Conservation (phyloP, 2,888 invertebrate genomes). For the Leptopilina drosophilae region DNA sequence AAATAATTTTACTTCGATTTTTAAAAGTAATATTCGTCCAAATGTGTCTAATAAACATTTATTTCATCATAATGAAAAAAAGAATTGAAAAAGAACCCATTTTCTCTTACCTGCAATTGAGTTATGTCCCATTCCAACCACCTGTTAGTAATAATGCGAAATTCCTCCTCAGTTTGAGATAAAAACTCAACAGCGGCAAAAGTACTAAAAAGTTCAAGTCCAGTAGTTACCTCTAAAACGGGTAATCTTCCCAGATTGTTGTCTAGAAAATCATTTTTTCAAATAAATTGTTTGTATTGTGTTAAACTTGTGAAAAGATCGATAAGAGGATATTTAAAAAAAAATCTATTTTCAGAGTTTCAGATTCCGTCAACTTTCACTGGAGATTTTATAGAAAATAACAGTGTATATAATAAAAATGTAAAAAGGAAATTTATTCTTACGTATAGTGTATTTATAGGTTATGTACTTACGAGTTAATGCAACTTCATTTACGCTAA, state of each 20-base stretch:
- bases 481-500: constrained; percentile 80
- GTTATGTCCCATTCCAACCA: constrained; percentile 77
- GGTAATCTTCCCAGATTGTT: constrained; percentile 81
- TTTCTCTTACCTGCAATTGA: constrained; percentile 72
- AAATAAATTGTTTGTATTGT: too few relatives aligned
- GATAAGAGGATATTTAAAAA: too few relatives aligned
- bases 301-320: too few relatives aligned
- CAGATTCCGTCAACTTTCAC: too few relatives aligned
- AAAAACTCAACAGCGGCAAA: constrained; percentile 85
- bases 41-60: too few relatives aligned
- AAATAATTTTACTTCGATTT: too few relatives aligned
- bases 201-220: constrained; percentile 83
- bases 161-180: constrained; percentile 77
- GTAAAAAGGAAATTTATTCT: neutral
- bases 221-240: constrained; percentile 81
- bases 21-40: too few relatives aligned
- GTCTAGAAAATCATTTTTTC: constrained; percentile 72
- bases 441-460: constrained; percentile 25
- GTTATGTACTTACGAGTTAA: constrained; percentile 80
- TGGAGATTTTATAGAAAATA: too few relatives aligned
- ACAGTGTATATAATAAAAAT: neutral
- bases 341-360: too few relatives aligned
- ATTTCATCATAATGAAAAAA: too few relatives aligned
- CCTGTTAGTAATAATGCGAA: constrained; percentile 66
- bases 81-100: neutral